Base-by-base conservation (phyloP, 2,797 vertebrate species). In the Champsocephalus gunnari region DNA sequence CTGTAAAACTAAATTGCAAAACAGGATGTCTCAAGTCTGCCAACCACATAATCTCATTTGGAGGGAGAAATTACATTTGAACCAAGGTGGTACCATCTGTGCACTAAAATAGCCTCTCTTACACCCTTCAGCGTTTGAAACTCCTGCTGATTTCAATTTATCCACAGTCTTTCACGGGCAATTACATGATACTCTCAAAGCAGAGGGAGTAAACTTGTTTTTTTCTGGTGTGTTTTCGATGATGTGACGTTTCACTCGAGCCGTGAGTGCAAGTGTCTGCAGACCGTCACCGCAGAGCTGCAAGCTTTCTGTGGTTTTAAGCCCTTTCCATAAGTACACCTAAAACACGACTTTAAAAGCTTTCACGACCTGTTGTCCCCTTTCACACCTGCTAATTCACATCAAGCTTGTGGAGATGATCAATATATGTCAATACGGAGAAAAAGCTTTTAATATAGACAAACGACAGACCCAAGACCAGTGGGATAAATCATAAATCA, bases 1-100 rank as follows among this genome's bases (percentile, higher is more conserved):
- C 68, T 75, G 79, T 54, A 77, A 76, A 73, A 59, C 13, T 3
- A 24, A 80, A 83, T 69, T 43, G 74, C 71, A 76, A 82, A 86
- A 73, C 73, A 64, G 77, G 60, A 73, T 56, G 64, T 73, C 67
- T 81, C 28, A 60, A 71, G 73, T 78, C 50, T 72, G 61, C 69
- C 75, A 38, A 60, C 55, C 50, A 50, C 70, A 57, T 64, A 74
- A 81, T 80, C 79, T 65, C 53, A 66, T 73, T 75, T 80, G 32
- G 67, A 75, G 54, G 66, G 43, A 73, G 59, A 62, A 84, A 73
- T 71, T 16, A 71, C 55, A 78, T 65, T 44, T 77, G 58, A 51
- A 71, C 57, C 75, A 69, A 76, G 54, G 58, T 51, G 61, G 56
- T 73, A 63, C 24, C 82, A 60, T 62, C 57, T 73, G 73, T 78